Percentiles rank a stretch among this genome's conserved stretches.
Conservation (phyloP, 2,888 invertebrate genomes). For the Harpalus rubripes region DNA sequence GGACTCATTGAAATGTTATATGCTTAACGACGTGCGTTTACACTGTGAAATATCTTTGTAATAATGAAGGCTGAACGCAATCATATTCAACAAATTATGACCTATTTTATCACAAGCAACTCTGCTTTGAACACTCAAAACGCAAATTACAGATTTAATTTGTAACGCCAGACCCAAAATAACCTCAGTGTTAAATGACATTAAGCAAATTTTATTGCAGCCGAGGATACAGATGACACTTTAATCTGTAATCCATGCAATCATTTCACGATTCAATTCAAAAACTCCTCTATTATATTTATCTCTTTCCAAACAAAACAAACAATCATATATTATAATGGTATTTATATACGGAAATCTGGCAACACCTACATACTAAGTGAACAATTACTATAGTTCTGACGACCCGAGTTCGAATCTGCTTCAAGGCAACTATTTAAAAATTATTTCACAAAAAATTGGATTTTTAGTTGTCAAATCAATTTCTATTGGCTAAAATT, state of each 20-base stretch:
- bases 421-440: too few relatives aligned
- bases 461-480: too few relatives aligned
- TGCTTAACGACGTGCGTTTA: constrained; percentile 33
- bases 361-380: too few relatives aligned
- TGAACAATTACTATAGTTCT: too few relatives aligned
- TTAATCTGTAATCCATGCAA: constrained; percentile 20
- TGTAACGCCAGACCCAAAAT: constrained; percentile 37
- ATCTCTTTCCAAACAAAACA: not conserved
- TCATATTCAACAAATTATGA: constrained; percentile 53
- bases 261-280: too few relatives aligned
- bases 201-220: constrained; percentile 47
- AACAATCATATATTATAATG: constrained; percentile 14
- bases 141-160: constrained; percentile 48
- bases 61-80: constrained; percentile 39
- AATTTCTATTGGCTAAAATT: too few relatives aligned
- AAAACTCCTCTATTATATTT: not conserved
- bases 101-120: constrained; percentile 34
- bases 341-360: not conserved
- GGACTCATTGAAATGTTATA: constrained; percentile 36
- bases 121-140: constrained; percentile 27
- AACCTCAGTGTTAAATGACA: constrained; percentile 53
- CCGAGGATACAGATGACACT: constrained; percentile 30
- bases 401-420: too few relatives aligned
- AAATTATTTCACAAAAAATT: too few relatives aligned
- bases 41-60: constrained; percentile 49